Base-by-base conservation (phyloP, 1,140 invertebrate genomes). In the Calephelis virginiensis region DNA sequence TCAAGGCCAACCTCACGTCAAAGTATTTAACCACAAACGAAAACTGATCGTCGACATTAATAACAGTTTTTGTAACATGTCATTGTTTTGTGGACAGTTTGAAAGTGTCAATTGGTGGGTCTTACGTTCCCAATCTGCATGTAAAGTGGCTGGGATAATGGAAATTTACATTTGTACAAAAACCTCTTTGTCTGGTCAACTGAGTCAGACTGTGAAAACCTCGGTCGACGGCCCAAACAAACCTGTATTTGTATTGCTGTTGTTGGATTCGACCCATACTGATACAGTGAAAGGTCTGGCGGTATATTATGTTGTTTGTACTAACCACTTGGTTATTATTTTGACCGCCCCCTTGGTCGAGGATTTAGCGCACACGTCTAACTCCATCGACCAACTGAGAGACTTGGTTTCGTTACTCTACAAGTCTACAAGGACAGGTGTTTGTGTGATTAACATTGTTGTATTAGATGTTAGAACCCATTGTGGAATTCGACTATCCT, bases 141-240 rank as follows among this genome's bases (percentile, higher is more conserved):
- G 82, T 86, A 77, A 88, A 88, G 84, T 80, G 75, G 68, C 64
- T 50, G 65, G 67, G 75, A 85, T 85, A 86, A 86, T 76, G 80
- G 75, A 76, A 82, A 90, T 90, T 90, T 88, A 88, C 87, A 90
- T 90, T 76, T 86, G 80, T 82, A 86, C 83, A 82, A 77, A 82
- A 77, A 75, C 70, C 11, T 63, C 71, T 82, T 86, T 89, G 82
- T 86, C 67, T 67, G 66, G 66, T 68, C 68, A 68, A 56, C 72
- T 84, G 80, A 85, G 60, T 81, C 81, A 78, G 74, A 66, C 46
- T 79, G 80, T 83, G 81, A 80, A 83, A 82, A 82, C 76, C 66
- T 71, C 82, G 84, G 84, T 85, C 83, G 81, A 71, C 81, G 82
- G 72, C 80, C 81, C 77, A 81, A 83, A 80, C 76, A 80, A 71